Conservation (phyloP, 2,113 vertebrate species). For the Hippocampus abdominalis region DNA sequence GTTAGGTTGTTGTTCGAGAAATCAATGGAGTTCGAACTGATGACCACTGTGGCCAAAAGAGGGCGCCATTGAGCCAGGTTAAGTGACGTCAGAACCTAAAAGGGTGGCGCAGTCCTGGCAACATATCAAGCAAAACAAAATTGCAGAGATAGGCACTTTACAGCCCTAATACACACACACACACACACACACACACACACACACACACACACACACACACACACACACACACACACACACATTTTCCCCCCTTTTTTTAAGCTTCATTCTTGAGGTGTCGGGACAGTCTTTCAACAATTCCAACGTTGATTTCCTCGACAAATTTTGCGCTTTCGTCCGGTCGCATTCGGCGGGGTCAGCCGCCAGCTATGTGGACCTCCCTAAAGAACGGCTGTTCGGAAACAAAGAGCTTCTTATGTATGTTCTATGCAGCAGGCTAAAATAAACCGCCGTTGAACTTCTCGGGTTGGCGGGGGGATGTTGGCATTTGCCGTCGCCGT, state of each 20-base stretch:
- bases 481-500: neutral
- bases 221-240: no score
- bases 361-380: constrained; percentile 31
- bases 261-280: neutral
- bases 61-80: no score
- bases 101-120: no score
- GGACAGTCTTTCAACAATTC: neutral
- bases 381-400: constrained; percentile 23
- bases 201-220: no score
- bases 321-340: neutral
- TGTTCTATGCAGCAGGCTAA: constrained; percentile 15
- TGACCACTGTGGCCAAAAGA: neutral
- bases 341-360: constrained; percentile 57
- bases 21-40: no score
- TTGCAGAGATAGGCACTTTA: no score
- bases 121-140: no score
- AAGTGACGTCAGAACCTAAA: no score
- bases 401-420: constrained; percentile 41
- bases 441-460: constrained; percentile 16
- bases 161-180: no score
- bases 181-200: no score
- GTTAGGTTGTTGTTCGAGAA: neutral
- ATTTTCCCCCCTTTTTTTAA: no score
- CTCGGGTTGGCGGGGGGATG: constrained; percentile 9
- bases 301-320: neutral